Evolutionary conservation across 2,113 vertebrate species (phyloP).

Genomic region (Thymallus thymallus): DNA sequence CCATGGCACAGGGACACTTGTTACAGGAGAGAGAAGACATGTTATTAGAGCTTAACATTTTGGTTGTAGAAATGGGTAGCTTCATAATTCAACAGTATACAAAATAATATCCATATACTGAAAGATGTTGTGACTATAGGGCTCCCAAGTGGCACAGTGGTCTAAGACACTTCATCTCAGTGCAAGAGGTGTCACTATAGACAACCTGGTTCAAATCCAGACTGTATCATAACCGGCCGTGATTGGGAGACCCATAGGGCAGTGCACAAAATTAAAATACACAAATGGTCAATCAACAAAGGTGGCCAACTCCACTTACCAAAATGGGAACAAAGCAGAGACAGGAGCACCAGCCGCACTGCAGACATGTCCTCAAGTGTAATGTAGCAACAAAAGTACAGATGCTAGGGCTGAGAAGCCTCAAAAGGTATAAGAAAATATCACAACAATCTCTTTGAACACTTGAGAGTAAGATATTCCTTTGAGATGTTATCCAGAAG

Average conservation of each 20-base stretch:
- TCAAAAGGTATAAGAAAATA: not conserved
- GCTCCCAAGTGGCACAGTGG: too few relatives aligned
- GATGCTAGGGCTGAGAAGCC: not conserved
- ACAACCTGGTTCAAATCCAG: too few relatives aligned
- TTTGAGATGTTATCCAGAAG: not conserved
- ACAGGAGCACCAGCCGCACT: conserved; percentile 48
- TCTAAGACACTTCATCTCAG: too few relatives aligned
- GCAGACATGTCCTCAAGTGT: conserved; percentile 41
- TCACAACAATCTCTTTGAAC: not conserved
- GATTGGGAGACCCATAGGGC: too few relatives aligned
- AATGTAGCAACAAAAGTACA: not conserved
- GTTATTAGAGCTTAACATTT: not conserved
- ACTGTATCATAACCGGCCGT: too few relatives aligned
- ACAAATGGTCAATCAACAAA: not conserved
- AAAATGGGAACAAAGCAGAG: conserved; percentile 50
- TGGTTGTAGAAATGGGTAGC: not conserved
- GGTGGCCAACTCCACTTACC: conserved; percentile 64
- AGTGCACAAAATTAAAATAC: too few relatives aligned
- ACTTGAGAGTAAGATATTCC: not conserved
- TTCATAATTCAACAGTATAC: too few relatives aligned
- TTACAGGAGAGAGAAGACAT: not conserved
- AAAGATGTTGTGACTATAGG: not conserved
- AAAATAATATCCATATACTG: not conserved
- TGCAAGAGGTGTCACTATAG: too few relatives aligned
- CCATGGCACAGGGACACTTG: conserved; percentile 46